Percentiles rank a stretch among this genome's conserved stretches.
Evolutionary conservation across 2,797 vertebrate species (phyloP).

Genomic region (Sebastes steindachneri): DNA sequence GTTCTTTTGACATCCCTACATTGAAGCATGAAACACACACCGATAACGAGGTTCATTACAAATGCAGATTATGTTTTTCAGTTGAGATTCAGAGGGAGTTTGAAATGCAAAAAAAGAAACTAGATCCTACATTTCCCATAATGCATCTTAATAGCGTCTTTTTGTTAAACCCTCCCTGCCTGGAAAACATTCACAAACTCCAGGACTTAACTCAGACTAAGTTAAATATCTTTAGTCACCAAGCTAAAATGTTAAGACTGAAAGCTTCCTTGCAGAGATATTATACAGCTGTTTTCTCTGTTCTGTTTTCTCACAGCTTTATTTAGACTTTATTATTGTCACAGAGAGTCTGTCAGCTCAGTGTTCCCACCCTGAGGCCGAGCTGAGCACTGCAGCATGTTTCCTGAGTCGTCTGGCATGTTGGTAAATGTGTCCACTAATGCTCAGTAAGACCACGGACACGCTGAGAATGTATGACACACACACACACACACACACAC

Average conservation of each 20-base stretch:
- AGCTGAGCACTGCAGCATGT: conserved; percentile 2
- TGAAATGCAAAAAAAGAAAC: neutral
- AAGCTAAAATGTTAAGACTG: too few species aligned
- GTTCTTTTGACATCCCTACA: neutral
- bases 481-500: neutral
- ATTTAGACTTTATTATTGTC: neutral
- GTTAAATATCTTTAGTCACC: too few species aligned
- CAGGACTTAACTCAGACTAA: neutral
- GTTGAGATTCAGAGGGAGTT: neutral
- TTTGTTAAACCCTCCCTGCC: neutral
- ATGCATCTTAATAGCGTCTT: neutral
- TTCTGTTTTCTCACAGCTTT: neutral
- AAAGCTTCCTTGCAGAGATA: neutral
- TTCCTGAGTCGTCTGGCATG: conserved; percentile 46
- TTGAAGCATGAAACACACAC: neutral
- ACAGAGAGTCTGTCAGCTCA: neutral
- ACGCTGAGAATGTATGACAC: conserved; percentile 71
- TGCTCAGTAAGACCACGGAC: conserved; percentile 75
- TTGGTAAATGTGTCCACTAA: conserved; percentile 80
- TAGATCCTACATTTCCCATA: neutral
- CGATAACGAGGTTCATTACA: neutral
- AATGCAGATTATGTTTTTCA: neutral
- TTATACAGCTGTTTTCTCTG: neutral
- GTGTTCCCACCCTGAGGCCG: conserved; percentile 28
- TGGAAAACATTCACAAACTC: neutral